Base-by-base conservation (phyloP, 1,140 invertebrate genomes). In the Aphaenogaster rudis region DNA sequence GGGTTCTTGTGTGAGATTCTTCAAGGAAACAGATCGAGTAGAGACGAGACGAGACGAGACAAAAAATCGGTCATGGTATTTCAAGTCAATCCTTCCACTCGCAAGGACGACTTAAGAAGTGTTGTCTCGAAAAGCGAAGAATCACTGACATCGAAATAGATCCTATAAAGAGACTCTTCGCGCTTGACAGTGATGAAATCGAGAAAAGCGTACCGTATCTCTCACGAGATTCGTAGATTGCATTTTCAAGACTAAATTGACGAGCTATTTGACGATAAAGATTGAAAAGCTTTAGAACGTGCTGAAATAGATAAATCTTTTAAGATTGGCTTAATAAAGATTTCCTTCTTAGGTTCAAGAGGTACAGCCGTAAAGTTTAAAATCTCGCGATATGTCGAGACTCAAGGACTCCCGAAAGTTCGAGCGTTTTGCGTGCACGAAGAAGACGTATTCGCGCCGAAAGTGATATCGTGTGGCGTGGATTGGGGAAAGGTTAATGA, bases 1-100 rank as follows among this genome's bases (percentile, higher is more conserved):
- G 21, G 21, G 8, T 17, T 45, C 21, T 57, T 42, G n/a, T 45
- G 45, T 57, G 45, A 84, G 54, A 61, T 63, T 84, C 21, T 39
- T 48, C 28, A 4, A n/a, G 17, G 15, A 33, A 84, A 50, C 13
- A 84, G 17, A 74, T 61, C 17, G 21, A 72, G 36, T 42, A 6
- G 61, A 82, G 45, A 79, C 28, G 21, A 57, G 36, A 45, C 28
- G 48, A 59, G 21, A 45, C 36, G 9, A 45, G 39, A 57, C 52
- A 5, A 71, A 33, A 81, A 71, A 81, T 71, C 36, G 21, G n/a
- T 71, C 79, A 45, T 42, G 13, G 4, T 71, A 71, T 71, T 57
- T 71, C 52, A 21, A 71, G 50, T 33, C 33, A 15, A 36, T 57
- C 15, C 33, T 57, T 15, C 39, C 39, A 39, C 17, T 42, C 48